Percentiles rank a stretch among this genome's conserved stretches.
Conservation (phyloP, 2,113 vertebrate species). For the Antigone vipio region DNA sequence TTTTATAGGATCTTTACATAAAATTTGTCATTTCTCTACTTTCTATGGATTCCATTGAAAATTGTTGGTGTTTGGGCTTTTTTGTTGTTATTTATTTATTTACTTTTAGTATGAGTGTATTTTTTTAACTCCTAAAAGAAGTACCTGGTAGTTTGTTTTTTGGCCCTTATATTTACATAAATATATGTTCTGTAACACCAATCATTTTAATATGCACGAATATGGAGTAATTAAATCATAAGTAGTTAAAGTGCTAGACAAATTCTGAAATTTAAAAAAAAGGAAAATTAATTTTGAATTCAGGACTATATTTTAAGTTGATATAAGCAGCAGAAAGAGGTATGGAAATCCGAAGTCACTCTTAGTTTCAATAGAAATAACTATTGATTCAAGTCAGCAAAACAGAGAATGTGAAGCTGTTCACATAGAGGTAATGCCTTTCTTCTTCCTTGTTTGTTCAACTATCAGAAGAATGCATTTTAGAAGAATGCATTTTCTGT, state of each 20-base stretch:
- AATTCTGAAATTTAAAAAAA: not conserved
- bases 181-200: not conserved
- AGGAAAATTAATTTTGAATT: not conserved
- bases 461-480: conserved; percentile 6
- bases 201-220: not conserved
- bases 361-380: not conserved
- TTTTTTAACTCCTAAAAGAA: not conserved
- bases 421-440: not conserved
- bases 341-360: not conserved
- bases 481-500: conserved; percentile 16
- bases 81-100: not conserved
- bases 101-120: not conserved
- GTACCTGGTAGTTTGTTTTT: accelerated
- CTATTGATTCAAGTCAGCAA: not conserved
- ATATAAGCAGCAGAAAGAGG: not conserved
- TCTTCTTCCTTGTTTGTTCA: conserved; percentile 10
- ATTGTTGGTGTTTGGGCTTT: not conserved
- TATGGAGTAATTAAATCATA: not conserved
- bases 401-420: not conserved
- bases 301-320: not conserved
- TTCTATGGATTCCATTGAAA: not conserved
- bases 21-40: not conserved
- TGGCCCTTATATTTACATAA: not conserved
- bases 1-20: not conserved
- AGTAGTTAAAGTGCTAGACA: not conserved